Evolutionary conservation across 2,888 invertebrate genomes (phyloP).

Genomic region (Hydrotaea cyrtoneurina): DNA sequence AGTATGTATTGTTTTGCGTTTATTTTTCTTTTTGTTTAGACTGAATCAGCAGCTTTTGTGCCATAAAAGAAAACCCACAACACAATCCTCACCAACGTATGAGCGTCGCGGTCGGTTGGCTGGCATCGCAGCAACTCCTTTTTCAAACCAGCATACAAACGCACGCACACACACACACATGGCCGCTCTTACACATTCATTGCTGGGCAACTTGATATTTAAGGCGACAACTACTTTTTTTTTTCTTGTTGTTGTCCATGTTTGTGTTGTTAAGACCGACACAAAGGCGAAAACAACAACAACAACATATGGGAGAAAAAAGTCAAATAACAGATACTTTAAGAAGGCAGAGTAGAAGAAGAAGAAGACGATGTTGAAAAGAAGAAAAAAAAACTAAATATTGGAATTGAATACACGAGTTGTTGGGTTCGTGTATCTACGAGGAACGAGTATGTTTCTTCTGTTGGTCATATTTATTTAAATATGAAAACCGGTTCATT

Average conservation of each 20-base stretch:
- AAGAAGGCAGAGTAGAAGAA: background rate
- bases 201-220: slow-evolving; percentile 63
- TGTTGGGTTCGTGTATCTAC: background rate
- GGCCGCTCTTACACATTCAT: background rate
- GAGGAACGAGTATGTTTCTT: background rate
- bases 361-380: background rate
- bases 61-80: slow-evolving; percentile 28
- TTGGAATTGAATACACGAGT: slow-evolving; percentile 6
- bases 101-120: slow-evolving; percentile 6
- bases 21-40: background rate
- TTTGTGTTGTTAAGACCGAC: slow-evolving; percentile 25
- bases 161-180: background rate
- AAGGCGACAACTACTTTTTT: slow-evolving; percentile 18
- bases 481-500: background rate
- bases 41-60: slow-evolving; percentile 42
- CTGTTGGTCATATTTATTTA: slow-evolving; percentile 17
- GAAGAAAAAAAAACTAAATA: background rate
- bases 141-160: slow-evolving; percentile 6
- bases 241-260: background rate
- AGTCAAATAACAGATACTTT: background rate
- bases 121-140: slow-evolving; percentile 38
- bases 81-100: slow-evolving; percentile 29
- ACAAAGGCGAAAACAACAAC: background rate
- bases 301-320: background rate
- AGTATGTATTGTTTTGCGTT: too few species aligned